phyloP scores from a whole-genome alignment of 2,113 vertebrate genomes.

The Campylomormyrus numenius region DNA sequence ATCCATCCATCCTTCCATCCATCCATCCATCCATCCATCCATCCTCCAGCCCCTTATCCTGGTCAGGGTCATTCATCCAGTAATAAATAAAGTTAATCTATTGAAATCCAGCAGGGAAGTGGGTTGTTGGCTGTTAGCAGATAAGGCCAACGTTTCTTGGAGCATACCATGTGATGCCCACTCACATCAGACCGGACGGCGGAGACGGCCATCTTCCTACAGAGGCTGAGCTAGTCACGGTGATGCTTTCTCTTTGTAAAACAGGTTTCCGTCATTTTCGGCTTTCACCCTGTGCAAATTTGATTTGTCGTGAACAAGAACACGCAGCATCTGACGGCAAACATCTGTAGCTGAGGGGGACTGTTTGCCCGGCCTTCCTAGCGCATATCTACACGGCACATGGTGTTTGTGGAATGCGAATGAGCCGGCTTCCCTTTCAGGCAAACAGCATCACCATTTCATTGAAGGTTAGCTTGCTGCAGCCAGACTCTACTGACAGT shows the following conservation, averaged over 20 bases:
- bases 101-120: not conserved
- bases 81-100: not conserved
- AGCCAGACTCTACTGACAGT: not conserved
- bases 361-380: not conserved
- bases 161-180: not conserved
- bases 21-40: not conserved
- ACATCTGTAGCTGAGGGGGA: not conserved
- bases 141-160: not conserved
- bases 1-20: not conserved
- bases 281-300: not conserved
- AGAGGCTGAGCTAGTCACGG: not conserved
- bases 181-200: not conserved
- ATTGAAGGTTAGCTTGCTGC: not conserved
- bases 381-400: not conserved
- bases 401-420: not conserved
- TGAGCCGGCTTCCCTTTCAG: not conserved
- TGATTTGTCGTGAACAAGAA: not conserved
- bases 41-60: not conserved
- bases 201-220: not conserved
- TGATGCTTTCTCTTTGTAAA: not conserved
- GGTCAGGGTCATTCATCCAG: not conserved
- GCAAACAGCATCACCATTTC: not conserved
- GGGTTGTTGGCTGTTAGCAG: not conserved
- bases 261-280: not conserved
- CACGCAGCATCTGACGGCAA: not conserved